Base-by-base conservation (phyloP, 2,797 vertebrate species). In the Thamnophis elegans region DNA sequence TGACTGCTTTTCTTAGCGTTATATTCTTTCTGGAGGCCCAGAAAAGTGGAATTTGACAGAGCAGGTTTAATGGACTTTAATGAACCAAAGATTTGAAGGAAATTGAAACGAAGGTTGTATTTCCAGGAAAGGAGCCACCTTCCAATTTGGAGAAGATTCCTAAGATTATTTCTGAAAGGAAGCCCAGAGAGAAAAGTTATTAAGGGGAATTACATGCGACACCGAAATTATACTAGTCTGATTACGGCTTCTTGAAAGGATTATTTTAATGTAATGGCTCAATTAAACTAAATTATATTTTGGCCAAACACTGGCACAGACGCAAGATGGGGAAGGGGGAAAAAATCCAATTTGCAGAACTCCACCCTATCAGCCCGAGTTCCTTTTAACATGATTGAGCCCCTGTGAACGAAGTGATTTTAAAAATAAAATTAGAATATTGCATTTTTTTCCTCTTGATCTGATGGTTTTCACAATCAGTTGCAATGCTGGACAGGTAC, bases 221-320 rank as follows among this genome's bases (percentile, higher is more conserved):
- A 28, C 94, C 95, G 95, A 94, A 97, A 95, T 97, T 94, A 94
- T 92, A 51, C 94, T 94, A 92, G 88, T 95, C 93, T 94, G 96
- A 94, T 96, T 95, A 95, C 42, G 92, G 95, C 95, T 95, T 94
- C 88, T 95, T 97, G 96, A 95, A 96, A 96, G 95, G 89, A 95
- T 97, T 96, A 96, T 97, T 97, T 95, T 96, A 93, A 94, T 97
- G 96, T 97, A 97, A 97, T 97, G 96, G 95, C 96, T 97, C 96
- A 96, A 95, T 97, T 97, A 97, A 95, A 94, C 96, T 93, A 96
- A 97, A 97, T 97, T 95, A 96, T 95, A 89, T 93, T 91, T 93
- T 87, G 58, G 55, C 0, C 0, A 93, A 90, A 85, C 89, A 47
- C 68, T 96, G 97, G 95, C 96, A 78, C 1, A 25, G 92, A 87